A percentile compares a stretch with the other conserved stretches of the same genome.
These are phyloP conservation scores for Gambusia yucatana DNA, from an alignment of 2,797 vertebrate genomes.

Conservation along the genomic window DNA sequence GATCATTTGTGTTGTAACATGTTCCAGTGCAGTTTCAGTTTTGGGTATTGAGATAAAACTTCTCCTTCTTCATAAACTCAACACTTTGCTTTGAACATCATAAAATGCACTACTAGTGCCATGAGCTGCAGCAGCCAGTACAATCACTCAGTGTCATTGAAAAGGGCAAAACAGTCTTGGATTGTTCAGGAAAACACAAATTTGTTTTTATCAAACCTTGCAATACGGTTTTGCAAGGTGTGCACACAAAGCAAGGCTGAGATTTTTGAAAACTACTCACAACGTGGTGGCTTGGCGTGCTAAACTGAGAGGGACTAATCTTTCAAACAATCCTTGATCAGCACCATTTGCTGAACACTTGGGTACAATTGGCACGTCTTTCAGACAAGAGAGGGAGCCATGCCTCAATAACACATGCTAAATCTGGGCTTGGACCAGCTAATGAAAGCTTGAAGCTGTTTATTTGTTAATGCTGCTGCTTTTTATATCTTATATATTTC, in stretches of 20 bases:
- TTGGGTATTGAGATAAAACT: background rate
- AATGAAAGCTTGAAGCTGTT: slow-evolving; percentile 44
- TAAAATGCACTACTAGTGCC: background rate
- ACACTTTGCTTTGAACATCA: background rate
- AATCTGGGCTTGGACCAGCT: slow-evolving; percentile 34
- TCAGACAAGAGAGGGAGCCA: slow-evolving; percentile 21
- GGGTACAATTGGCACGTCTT: background rate
- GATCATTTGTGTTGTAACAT: background rate
- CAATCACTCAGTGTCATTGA: background rate
- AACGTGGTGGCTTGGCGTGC: background rate
- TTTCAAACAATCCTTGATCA: background rate
- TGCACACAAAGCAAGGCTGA: background rate
- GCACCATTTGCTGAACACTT: background rate
- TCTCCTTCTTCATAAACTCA: background rate
- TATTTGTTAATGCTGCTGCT: slow-evolving; percentile 50
- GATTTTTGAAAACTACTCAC: background rate
- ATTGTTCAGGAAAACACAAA: background rate
- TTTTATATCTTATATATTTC: slow-evolving; percentile 49
- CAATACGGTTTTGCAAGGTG: background rate
- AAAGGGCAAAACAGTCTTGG: background rate
- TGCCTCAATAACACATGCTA: slow-evolving; percentile 41
- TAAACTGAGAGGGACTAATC: background rate
- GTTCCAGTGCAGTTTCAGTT: background rate
- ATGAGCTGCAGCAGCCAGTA: background rate
- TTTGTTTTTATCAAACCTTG: background rate